Conservation (phyloP, 2,113 vertebrate species). For the Lanius ludovicianus region DNA sequence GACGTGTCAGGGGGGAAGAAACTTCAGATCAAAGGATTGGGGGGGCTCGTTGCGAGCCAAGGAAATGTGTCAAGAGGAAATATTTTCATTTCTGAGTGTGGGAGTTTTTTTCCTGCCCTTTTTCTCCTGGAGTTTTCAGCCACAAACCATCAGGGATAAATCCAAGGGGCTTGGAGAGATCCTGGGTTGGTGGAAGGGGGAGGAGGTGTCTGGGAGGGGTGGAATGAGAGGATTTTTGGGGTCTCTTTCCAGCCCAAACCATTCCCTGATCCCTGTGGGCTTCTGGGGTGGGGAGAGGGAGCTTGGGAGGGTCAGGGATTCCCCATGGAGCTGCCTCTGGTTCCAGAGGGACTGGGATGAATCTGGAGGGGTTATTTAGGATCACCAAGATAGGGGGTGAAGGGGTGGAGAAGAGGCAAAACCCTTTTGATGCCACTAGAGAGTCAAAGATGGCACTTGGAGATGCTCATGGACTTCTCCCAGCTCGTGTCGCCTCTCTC, state of each 20-base stretch:
- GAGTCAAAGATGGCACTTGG: neutral
- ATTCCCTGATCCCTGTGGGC: neutral
- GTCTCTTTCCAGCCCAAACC: neutral
- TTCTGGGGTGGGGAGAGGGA: neutral
- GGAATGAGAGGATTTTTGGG: neutral
- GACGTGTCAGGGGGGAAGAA: neutral
- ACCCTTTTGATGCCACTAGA: neutral
- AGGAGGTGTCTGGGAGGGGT: neutral
- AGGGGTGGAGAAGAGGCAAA: neutral
- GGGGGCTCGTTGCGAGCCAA: neutral
- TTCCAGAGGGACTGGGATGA: neutral
- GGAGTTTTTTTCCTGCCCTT: neutral
- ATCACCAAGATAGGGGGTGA: too few relatives aligned
- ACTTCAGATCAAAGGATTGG: conserved; percentile 17
- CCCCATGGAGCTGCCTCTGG: neutral
- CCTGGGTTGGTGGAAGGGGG: neutral
- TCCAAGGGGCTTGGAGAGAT: rapidly evolving
- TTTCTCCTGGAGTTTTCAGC: neutral
- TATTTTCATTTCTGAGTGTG: neutral
- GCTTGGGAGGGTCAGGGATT: neutral
- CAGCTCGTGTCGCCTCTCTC: neutral
- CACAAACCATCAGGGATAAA: neutral
- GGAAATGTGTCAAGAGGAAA: neutral
- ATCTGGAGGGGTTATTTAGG: neutral
- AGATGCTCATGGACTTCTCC: neutral